Evolutionary conservation across 2,888 invertebrate genomes (phyloP).

Genomic region (Plusia festucae): DNA sequence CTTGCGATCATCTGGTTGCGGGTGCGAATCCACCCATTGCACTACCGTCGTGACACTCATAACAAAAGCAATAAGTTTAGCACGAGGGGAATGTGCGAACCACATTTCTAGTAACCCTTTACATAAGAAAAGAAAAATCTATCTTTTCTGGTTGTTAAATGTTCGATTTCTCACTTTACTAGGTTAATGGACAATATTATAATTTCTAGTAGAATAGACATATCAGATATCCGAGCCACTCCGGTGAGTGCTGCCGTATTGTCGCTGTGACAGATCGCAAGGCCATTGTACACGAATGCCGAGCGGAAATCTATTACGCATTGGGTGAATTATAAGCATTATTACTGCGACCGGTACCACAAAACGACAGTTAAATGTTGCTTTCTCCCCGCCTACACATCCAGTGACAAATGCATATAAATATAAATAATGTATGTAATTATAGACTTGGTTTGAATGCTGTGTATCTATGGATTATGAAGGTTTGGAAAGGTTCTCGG

Average conservation of each 20-base stretch:
- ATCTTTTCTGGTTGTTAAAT: too few relatives aligned
- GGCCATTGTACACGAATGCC: slow-evolving; percentile 47
- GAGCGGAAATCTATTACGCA: slow-evolving; percentile 58
- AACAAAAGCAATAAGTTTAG: too few relatives aligned
- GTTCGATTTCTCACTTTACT: slow-evolving; percentile 2
- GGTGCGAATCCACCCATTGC: too few relatives aligned
- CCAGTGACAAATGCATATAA: slow-evolving; percentile 72
- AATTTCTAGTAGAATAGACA: not conserved
- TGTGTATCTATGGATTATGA: slow-evolving; percentile 36
- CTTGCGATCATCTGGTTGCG: too few relatives aligned
- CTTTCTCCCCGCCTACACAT: slow-evolving; percentile 73
- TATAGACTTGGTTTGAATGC: slow-evolving; percentile 41
- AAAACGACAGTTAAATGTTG: slow-evolving; percentile 64
- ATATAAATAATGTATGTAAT: slow-evolving; percentile 59
- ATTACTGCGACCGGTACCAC: slow-evolving; percentile 53
- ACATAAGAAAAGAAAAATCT: too few relatives aligned
- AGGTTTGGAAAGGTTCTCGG: slow-evolving; percentile 27
- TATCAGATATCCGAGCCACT: slow-evolving; percentile 22
- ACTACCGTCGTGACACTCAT: too few relatives aligned
- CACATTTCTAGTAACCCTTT: too few relatives aligned
- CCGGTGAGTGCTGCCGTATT: slow-evolving; percentile 37
- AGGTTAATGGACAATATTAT: slow-evolving; percentile 5
- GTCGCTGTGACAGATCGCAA: slow-evolving; percentile 45
- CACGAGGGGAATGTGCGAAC: too few relatives aligned
- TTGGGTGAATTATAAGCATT: slow-evolving; percentile 62